Evolutionary conservation across 2,888 invertebrate species (phyloP), one percentile per base, ranked within the genome.

Genomic region (Cabera pusaria): DNA sequence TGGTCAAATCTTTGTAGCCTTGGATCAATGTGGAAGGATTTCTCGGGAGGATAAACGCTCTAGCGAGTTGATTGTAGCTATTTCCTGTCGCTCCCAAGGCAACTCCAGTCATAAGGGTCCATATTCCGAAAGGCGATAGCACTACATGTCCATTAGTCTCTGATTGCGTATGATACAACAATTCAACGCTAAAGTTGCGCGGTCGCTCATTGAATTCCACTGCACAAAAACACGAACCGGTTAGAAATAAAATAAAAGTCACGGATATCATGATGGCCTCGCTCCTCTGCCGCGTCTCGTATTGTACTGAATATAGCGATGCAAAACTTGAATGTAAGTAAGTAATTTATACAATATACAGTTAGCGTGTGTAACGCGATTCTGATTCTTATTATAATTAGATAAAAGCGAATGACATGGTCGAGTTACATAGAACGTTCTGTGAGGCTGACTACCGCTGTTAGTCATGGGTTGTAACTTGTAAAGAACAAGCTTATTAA

Each of bases 111-210:
- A 90, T 72, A n/a, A 90, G 52, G 5, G 77, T 82, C 90, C 90
- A 90, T 53, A 90, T 81, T 47, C 89, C 89, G 33, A 86, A 85
- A 0, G 90, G 90, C 1, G 88, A 86, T 35, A 88, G 77, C 35
- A 87, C 87, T 0, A 86, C 78, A 52, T 88, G 87, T 0, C 83
- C 80, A 1, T 69, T 62, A 0, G 77, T 77, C 45, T 82, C 74
- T 6, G 59, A 45, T 8, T 80, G 82, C 1, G 87, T 85, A 20
- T 74, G 65, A 45, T 87, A 72, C n/a, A 88, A 48, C 0, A 88
- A 45, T 49, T 84, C 86, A 5, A 87, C 68, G 43, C 87, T 87
- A 43, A 87, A 87, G 42, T 86, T 87, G 27, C 85, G 68, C 5
- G 84, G 75, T 42, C 84, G 59, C 8, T 74, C 80, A 60, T 72